Conservation (phyloP, 2,797 vertebrate species). For the Pitangus sulphuratus region DNA sequence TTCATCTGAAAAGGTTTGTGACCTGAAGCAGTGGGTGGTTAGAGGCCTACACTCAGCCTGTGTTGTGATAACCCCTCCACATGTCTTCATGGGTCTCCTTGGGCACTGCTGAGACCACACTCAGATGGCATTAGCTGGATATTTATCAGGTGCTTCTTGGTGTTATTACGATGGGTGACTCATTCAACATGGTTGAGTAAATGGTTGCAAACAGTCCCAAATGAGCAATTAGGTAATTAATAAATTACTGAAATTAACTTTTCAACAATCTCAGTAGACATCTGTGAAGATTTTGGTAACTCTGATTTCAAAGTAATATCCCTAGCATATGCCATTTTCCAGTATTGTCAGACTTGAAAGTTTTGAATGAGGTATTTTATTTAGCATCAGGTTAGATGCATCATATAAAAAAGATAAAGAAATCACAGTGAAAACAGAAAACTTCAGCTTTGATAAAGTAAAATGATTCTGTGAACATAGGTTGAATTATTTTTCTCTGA, state of each 20-base stretch:
- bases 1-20: background rate
- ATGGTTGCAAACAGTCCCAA: background rate
- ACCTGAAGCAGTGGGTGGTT: background rate
- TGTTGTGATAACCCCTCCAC: rapidly evolving
- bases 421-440: background rate
- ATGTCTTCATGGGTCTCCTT: background rate
- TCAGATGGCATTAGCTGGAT: rapidly evolving
- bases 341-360: background rate
- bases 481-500: background rate
- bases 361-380: background rate
- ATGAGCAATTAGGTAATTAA: background rate
- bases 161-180: background rate
- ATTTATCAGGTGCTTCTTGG: background rate
- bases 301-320: background rate
- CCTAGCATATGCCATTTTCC: background rate
- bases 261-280: background rate
- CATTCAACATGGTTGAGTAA: background rate
- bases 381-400: background rate
- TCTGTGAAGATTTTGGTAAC: background rate
- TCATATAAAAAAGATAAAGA: background rate
- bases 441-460: background rate
- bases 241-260: background rate
- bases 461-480: background rate
- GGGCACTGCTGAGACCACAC: background rate
- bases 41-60: background rate